These are phyloP conservation scores for Chelonia mydas DNA, from an alignment of 2,797 vertebrate species.

Conservation along the genomic window DNA sequence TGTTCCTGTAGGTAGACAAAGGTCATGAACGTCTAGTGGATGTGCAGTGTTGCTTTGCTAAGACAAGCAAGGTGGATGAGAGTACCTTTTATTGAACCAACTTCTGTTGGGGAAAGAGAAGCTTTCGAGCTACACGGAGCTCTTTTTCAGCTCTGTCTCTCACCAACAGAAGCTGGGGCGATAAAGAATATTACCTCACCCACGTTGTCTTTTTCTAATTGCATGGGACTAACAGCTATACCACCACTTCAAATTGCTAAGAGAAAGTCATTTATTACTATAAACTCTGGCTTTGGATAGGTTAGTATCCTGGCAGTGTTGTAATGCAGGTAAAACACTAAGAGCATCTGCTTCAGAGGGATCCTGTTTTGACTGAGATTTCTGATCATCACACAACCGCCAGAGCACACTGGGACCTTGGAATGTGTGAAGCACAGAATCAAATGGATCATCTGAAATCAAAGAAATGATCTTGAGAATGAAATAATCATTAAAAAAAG, in stretches of 20 bases:
- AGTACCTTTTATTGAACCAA: not conserved
- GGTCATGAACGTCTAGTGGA: not conserved
- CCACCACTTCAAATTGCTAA: not conserved
- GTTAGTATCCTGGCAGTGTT: not conserved
- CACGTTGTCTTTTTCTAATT: not conserved
- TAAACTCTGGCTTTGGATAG: fast-evolving
- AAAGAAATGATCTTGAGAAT: not conserved
- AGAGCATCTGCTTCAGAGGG: not conserved
- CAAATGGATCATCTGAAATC: not conserved
- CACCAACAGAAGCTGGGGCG: not conserved
- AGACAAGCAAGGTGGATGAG: not conserved
- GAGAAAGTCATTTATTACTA: not conserved
- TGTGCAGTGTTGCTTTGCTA: not conserved
- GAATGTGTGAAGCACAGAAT: not conserved
- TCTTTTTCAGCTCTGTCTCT: not conserved
- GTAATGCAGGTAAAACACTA: not conserved
- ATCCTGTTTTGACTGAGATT: constrained; percentile 20
- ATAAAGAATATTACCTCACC: not conserved
- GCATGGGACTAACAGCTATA: not conserved
- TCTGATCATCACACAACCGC: not conserved
- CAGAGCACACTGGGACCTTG: not conserved
- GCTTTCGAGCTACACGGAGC: not conserved
- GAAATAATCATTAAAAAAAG: not conserved
- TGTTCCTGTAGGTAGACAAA: not conserved
- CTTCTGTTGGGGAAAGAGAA: not conserved